Evolutionary conservation across 2,888 invertebrate species (phyloP).

Genomic region (Neocrepidodera transversa): DNA sequence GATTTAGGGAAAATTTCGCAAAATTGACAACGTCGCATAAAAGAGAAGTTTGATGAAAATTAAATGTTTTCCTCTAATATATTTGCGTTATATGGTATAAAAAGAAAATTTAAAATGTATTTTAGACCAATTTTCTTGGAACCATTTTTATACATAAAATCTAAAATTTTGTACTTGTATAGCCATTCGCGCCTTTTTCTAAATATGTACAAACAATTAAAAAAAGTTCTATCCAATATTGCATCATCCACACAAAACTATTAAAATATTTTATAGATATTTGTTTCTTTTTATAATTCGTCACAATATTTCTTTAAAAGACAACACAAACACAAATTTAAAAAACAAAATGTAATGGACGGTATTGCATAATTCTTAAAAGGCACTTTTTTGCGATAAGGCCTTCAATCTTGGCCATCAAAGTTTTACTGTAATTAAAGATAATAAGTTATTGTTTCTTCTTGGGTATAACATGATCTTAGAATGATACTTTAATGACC

Average conservation of each 20-base stretch:
- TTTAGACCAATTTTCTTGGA: too few relatives aligned
- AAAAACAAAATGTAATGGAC: constrained; percentile 39
- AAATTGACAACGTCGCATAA: too few relatives aligned
- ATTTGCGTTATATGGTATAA: too few relatives aligned
- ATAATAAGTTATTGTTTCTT: too few relatives aligned
- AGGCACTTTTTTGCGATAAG: constrained; percentile 24
- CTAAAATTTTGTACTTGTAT: not conserved
- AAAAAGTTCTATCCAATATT: not conserved
- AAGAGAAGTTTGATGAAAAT: too few relatives aligned
- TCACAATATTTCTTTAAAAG: constrained; percentile 17
- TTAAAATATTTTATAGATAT: not conserved
- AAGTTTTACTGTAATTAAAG: not conserved
- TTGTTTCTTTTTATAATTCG: constrained; percentile 20
- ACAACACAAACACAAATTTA: constrained; percentile 30
- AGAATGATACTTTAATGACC: constrained; percentile 2
- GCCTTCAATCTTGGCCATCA: constrained; percentile 21
- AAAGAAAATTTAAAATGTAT: too few relatives aligned
- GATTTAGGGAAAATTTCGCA: too few relatives aligned
- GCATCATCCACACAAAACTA: not conserved
- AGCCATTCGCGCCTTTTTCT: not conserved
- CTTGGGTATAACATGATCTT: too few relatives aligned
- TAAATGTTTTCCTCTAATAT: too few relatives aligned
- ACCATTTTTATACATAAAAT: not conserved
- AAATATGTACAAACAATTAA: not conserved
- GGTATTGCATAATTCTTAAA: constrained; percentile 19